Evolutionary conservation across 2,797 vertebrate genomes (phyloP).

Genomic region (Holocentrus rufus): DNA sequence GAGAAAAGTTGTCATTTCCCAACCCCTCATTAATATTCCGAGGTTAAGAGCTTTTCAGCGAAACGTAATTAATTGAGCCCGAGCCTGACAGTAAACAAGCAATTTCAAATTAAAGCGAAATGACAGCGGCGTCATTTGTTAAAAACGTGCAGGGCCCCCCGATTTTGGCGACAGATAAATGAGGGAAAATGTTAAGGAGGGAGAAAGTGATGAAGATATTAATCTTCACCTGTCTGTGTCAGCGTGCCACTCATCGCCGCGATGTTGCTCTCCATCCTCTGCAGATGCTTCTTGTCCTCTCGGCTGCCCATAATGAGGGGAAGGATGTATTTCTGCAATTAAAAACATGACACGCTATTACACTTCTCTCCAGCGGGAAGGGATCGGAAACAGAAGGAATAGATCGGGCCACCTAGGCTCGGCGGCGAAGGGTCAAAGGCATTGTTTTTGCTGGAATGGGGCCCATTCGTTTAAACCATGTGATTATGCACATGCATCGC

Average conservation of each 20-base stretch:
- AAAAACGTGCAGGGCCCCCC: constrained; percentile 89
- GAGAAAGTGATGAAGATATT: constrained; percentile 98
- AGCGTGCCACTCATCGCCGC: constrained; percentile 98
- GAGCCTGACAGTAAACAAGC: constrained; percentile 99
- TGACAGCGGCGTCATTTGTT: constrained; percentile 99
- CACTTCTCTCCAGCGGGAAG: constrained; percentile 71
- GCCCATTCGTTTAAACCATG: constrained; percentile 50
- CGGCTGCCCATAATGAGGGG: constrained; percentile 95
- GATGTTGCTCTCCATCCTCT: constrained; percentile 95
- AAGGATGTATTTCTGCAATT: constrained; percentile 96
- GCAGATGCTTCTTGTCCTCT: constrained; percentile 99
- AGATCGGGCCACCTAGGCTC: constrained; percentile 56
- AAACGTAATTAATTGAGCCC: constrained; percentile 99
- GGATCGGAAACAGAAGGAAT: constrained; percentile 56
- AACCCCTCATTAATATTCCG: constrained; percentile 99
- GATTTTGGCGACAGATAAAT: constrained; percentile 99
- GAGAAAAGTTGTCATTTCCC: constrained; percentile 96
- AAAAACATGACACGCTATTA: constrained; percentile 85
- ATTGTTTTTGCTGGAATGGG: constrained; percentile 62
- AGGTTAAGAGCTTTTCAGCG: constrained; percentile 99
- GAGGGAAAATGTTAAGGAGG: constrained; percentile 93
- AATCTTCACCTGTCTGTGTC: constrained; percentile 99
- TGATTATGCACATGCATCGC: constrained; percentile 37
- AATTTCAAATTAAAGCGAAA: constrained; percentile 99
- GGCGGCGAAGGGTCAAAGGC: constrained; percentile 51